These are phyloP conservation scores for Periphyllus acericola DNA, from an alignment of 2,888 invertebrate species.

Conservation along the genomic window DNA sequence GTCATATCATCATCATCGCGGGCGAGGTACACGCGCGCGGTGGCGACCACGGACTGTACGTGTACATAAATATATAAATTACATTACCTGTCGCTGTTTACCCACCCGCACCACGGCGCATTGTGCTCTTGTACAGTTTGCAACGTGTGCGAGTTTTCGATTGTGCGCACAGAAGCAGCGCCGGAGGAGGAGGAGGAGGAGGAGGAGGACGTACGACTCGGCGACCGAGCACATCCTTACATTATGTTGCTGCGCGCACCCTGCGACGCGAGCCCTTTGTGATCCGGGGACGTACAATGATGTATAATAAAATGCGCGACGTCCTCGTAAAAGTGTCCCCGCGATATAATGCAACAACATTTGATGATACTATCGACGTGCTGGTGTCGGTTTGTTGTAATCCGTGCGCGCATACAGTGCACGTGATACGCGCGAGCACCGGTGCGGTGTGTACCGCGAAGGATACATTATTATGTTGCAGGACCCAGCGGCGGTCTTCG, in stretches of 20 bases:
- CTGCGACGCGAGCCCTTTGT: background rate
- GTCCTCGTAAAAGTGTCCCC: background rate
- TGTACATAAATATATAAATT: no score
- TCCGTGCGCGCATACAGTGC: no score
- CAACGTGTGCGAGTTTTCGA: background rate
- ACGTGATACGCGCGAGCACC: no score
- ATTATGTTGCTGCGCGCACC: no score
- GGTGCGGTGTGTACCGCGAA: background rate
- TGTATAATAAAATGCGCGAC: background rate
- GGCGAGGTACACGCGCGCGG: no score
- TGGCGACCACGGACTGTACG: no score
- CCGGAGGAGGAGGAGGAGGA: no score
- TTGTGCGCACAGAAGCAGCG: background rate
- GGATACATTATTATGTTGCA: no score
- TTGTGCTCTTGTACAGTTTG: background rate
- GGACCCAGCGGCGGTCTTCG: background rate
- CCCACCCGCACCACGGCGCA: background rate
- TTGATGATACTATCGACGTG: background rate
- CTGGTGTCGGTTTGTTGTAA: no score
- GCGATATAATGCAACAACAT: background rate
- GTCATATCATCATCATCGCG: background rate
- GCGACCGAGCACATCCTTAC: no score
- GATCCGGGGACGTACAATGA: background rate
- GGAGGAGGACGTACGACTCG: no score
- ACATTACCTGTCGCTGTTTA: no score